Evolutionary conservation across 2,888 invertebrate species (phyloP).

Genomic region (Ferdinandea cuprea): DNA sequence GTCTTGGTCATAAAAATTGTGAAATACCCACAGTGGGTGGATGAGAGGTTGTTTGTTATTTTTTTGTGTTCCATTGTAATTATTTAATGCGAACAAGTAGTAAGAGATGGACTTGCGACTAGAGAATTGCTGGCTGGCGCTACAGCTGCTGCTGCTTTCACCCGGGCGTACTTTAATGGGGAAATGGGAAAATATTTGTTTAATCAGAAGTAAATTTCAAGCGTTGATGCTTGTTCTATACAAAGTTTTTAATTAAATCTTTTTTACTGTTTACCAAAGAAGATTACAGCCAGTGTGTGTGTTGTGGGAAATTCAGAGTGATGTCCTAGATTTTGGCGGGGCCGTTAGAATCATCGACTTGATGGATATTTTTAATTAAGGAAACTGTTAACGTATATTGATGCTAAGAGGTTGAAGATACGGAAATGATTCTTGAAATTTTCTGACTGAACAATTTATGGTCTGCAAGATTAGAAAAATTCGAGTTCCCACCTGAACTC

Average conservation of each 20-base stretch:
- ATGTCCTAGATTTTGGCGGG: not conserved
- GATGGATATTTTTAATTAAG: too few relatives aligned
- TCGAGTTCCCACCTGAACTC: too few relatives aligned
- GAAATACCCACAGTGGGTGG: conserved; percentile 72
- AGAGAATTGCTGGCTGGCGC: not conserved
- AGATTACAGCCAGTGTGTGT: not conserved
- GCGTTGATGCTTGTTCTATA: conserved; percentile 11
- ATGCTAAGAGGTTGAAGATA: too few relatives aligned
- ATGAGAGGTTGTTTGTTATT: conserved; percentile 38
- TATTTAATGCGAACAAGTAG: conserved; percentile 42
- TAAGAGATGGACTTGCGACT: conserved; percentile 11
- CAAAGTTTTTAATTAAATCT: conserved; percentile 62
- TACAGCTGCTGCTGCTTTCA: conserved; percentile 46
- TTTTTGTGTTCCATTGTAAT: conserved; percentile 38
- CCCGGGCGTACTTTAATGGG: conserved; percentile 19
- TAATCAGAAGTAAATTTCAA: conserved; percentile 64
- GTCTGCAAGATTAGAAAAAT: too few relatives aligned
- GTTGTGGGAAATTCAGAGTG: not conserved
- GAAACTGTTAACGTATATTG: too few relatives aligned
- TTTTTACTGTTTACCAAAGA: conserved; percentile 27
- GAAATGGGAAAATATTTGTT: conserved; percentile 59
- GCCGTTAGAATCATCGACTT: too few relatives aligned
- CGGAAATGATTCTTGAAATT: too few relatives aligned
- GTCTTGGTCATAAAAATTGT: conserved; percentile 57
- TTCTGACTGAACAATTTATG: too few relatives aligned